A percentile compares a stretch with the other conserved stretches of the same genome.
Conservation (phyloP, 2,888 invertebrate species). For the Sylvicola cinctus region DNA sequence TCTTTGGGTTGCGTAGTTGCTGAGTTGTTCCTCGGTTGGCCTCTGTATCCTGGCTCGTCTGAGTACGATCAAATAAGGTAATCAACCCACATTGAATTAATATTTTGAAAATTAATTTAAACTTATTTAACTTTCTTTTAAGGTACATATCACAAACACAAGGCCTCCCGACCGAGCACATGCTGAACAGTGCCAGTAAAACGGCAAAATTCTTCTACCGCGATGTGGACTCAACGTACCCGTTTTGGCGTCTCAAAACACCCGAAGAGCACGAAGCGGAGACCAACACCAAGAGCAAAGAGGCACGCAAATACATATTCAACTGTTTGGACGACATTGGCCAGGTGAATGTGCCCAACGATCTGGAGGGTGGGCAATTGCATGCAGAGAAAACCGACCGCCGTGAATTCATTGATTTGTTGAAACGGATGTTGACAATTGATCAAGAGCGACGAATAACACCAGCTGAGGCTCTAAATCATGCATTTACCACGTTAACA, state of each 20-base stretch:
- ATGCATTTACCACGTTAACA: constrained; percentile 81
- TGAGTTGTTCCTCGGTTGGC: constrained; percentile 98
- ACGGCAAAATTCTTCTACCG: constrained; percentile 97
- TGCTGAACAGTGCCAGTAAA: constrained; percentile 94
- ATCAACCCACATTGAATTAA: too few relatives aligned
- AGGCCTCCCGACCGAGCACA: constrained; percentile 92
- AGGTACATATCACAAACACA: constrained; percentile 88
- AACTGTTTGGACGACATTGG: constrained; percentile 98
- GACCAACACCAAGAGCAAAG: constrained; percentile 96
- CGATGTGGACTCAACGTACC: constrained; percentile 80
- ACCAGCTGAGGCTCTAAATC: constrained; percentile 88
- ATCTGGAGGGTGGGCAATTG: constrained; percentile 89
- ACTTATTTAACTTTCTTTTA: constrained; percentile 5
- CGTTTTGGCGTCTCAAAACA: constrained; percentile 75
- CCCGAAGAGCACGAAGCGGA: constrained; percentile 97
- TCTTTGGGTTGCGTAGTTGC: constrained; percentile 98
- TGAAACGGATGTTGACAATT: constrained; percentile 96
- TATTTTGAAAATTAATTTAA: background rate
- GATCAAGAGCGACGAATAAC: constrained; percentile 93
- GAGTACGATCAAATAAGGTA: constrained; percentile 96
- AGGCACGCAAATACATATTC: constrained; percentile 98
- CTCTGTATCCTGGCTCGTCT: constrained; percentile 94
- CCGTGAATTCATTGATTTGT: constrained; percentile 89
- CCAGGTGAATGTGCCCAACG: constrained; percentile 90
- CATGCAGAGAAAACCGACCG: constrained; percentile 94